Percentiles rank a stretch among this genome's conserved stretches.
These are phyloP conservation scores for Nysson spinosus DNA, from an alignment of 2,888 invertebrate species.

Conservation along the genomic window DNA sequence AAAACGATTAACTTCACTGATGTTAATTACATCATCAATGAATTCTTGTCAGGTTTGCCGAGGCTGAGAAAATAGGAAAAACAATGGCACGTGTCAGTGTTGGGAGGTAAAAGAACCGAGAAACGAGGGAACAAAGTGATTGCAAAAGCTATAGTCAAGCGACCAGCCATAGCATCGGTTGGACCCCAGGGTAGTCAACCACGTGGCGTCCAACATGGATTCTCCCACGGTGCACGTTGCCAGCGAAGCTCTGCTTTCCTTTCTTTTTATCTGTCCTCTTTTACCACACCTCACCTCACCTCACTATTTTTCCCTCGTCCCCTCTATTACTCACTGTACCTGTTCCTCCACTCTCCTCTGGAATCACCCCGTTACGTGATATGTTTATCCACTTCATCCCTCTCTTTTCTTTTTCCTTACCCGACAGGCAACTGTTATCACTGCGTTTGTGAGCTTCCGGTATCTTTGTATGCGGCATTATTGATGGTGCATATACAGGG, in stretches of 20 bases:
- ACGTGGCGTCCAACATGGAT: constrained; percentile 27
- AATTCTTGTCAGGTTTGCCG: neutral
- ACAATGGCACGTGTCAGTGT: neutral
- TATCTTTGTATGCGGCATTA: constrained; percentile 7
- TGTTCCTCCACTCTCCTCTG: neutral
- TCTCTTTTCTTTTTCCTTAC: neutral
- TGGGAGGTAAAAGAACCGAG: constrained; percentile 19
- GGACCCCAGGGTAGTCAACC: constrained; percentile 18
- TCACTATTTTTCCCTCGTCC: neutral
- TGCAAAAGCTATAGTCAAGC: constrained; percentile 27
- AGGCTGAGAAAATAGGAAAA: too few species aligned
- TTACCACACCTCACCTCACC: constrained; percentile 4
- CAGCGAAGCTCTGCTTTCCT: constrained; percentile 7
- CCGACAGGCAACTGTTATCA: constrained; percentile 24
- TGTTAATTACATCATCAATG: too few species aligned
- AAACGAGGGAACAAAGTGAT: constrained; percentile 16
- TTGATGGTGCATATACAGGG: constrained; percentile 1
- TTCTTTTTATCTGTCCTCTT: constrained; percentile 12
- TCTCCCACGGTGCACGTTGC: constrained; percentile 26
- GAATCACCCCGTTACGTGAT: too few species aligned
- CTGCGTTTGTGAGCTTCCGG: neutral
- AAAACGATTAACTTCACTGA: too few species aligned
- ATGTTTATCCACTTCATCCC: neutral
- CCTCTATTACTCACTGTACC: neutral
- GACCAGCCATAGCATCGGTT: constrained; percentile 24